Evolutionary conservation across 1,140 invertebrate species (phyloP), one percentile per base, ranked within the genome.

Genomic region (Popillia japonica): DNA sequence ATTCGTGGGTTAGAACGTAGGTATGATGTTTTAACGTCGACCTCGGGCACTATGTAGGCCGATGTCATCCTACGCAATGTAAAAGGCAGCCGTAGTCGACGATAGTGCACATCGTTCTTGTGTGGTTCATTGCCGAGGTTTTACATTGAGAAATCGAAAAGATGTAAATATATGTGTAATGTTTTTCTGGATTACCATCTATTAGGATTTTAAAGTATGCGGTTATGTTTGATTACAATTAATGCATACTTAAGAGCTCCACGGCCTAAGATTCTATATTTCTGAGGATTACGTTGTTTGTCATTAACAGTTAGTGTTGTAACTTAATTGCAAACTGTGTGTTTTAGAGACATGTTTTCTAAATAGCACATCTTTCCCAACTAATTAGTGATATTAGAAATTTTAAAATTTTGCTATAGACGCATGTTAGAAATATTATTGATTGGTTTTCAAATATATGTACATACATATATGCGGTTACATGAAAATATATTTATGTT

Each of bases 51-150:
- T 68, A 68, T 68, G 61, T 68, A 68, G 61, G 61, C 22, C 61
- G 61, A 68, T 68, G 61, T 68, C 61, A 68, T 68, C 61, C 61
- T 68, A 68, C 61, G 61, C 61, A 68, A 68, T 23, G n/a, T 64
- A 20, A 17, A 10, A 68, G 20, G 17, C 22, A 34, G 61, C 61
- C 61, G 22, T 22, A 10, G 48, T n/a, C 48, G 48, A 55, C 48
- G 22, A 68, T 27, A 68, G 20, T 68, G 61, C 61, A 68, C 61
- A 68, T 68, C 61, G 20, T 34, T 27, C 48, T 48, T 48, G 10
- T 68, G 61, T 68, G 61, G 61, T 68, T 68, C 61, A 68, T 34
- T 68, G 61, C 22, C 61, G 61, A 68, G 61, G 61, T 34, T 68
- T 68, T 27, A 68, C 61, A 68, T 68, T 68, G 61, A 68, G 23